These are phyloP conservation scores for Drosophila neocordata DNA, from an alignment of 1,140 invertebrate genomes.

Conservation along the genomic window DNA sequence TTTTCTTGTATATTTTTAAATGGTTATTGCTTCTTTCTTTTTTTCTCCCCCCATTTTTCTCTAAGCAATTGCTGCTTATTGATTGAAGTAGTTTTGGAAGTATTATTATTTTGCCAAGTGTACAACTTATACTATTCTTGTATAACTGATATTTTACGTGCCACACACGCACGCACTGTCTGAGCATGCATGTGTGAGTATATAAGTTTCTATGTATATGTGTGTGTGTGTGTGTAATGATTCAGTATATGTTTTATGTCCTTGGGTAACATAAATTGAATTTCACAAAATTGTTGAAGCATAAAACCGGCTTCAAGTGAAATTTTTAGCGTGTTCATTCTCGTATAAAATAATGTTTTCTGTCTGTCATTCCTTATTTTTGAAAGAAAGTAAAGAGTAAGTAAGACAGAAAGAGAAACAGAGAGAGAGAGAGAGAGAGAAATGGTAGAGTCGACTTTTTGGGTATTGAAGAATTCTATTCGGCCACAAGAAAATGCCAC, in stretches of 20 bases:
- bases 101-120: conserved; percentile 1
- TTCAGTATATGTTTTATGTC: conserved; percentile 80
- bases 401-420: not conserved
- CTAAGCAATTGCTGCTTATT: too few species aligned
- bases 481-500: conserved; percentile 54
- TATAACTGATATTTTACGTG: conserved; percentile 79
- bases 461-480: conserved; percentile 61
- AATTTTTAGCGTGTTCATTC: conserved; percentile 77
- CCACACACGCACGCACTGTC: conserved; percentile 38
- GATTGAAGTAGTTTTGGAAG: not conserved
- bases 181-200: conserved; percentile 18
- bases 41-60: too few species aligned
- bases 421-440: not conserved
- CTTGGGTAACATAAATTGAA: conserved; percentile 81
- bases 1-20: too few species aligned
- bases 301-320: conserved; percentile 79
- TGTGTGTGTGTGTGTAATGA: conserved; percentile 67
- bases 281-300: conserved; percentile 81
- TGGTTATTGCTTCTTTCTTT: too few species aligned
- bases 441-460: conserved; percentile 4
- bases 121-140: conserved; percentile 14
- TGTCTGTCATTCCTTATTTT: conserved; percentile 68
- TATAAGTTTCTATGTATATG: not conserved
- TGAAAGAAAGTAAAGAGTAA: conserved; percentile 27
- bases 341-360: conserved; percentile 78